Percentiles rank a stretch among this genome's conserved stretches.
These are phyloP conservation scores for Encarsia formosa DNA, from an alignment of 2,888 invertebrate genomes.

Conservation along the genomic window DNA sequence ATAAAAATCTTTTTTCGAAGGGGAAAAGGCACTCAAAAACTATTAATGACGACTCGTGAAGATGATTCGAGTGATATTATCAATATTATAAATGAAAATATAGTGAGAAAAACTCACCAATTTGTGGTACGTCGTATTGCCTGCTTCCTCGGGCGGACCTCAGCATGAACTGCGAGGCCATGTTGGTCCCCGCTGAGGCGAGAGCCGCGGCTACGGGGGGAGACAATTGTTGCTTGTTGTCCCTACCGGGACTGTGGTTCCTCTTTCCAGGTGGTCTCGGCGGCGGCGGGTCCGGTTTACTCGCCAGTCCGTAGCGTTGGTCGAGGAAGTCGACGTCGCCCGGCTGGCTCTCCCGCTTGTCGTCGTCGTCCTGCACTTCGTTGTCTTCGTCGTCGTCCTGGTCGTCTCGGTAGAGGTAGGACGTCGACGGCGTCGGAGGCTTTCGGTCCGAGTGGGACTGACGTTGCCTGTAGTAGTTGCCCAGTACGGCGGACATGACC, in stretches of 20 bases:
- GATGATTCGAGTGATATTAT: no score
- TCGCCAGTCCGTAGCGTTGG: no score
- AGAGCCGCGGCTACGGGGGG: slow-evolving; percentile 48
- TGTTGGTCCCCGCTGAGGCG: slow-evolving; percentile 49
- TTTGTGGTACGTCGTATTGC: slow-evolving; percentile 78
- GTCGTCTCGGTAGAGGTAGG: neutral
- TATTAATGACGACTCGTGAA: neutral
- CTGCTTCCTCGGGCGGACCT: slow-evolving; percentile 61
- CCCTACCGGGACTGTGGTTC: neutral
- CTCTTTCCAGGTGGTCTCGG: neutral
- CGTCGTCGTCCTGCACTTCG: slow-evolving; percentile 17
- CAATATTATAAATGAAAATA: neutral
- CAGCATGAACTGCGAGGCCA: slow-evolving; percentile 74
- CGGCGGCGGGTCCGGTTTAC: no score
- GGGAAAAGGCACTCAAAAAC: neutral
- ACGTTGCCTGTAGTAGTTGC: slow-evolving; percentile 41
- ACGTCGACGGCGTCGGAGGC: neutral
- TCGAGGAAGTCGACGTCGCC: no score
- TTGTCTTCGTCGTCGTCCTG: slow-evolving; percentile 7
- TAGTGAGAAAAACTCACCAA: slow-evolving; percentile 57
- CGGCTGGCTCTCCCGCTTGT: slow-evolving; percentile 12
- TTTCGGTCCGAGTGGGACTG: neutral
- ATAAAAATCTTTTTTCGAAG: neutral
- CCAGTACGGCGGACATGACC: slow-evolving; percentile 43
- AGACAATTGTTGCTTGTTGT: slow-evolving; percentile 17